phyloP scores from a whole-genome alignment of 2,797 vertebrate genomes.

The Scolopax bukidnonensis region DNA sequence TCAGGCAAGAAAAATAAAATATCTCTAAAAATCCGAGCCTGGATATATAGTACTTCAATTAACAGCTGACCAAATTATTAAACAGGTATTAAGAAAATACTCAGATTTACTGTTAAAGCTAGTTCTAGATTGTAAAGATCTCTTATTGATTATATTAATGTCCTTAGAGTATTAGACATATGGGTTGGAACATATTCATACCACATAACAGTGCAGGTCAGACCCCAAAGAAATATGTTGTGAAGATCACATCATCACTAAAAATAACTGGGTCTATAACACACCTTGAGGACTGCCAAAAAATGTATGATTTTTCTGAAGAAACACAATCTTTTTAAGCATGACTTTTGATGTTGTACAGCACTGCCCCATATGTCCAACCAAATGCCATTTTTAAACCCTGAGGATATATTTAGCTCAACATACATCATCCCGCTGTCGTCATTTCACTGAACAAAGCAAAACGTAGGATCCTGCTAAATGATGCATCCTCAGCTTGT shows the following conservation, averaged over 20 bases:
- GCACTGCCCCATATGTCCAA: constrained; percentile 55
- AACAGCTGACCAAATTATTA: neutral
- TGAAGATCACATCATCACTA: neutral
- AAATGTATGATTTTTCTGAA: neutral
- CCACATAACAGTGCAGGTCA: neutral
- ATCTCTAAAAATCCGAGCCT: neutral
- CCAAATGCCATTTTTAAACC: constrained; percentile 67
- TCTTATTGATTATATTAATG: neutral
- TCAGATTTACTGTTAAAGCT: neutral
- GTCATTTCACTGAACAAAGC: constrained; percentile 49
- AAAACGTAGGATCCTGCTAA: constrained; percentile 16
- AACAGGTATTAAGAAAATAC: neutral
- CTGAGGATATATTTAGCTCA: constrained; percentile 54
- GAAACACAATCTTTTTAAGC: neutral
- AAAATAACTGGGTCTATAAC: neutral
- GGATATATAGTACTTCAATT: neutral
- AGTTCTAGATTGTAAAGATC: neutral
- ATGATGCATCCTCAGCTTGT: constrained; percentile 38
- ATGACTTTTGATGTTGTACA: neutral
- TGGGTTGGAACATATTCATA: neutral
- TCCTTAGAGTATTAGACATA: neutral
- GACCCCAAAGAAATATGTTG: neutral
- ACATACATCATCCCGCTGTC: constrained; percentile 54
- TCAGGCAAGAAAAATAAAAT: neutral
- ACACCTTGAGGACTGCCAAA: constrained; percentile 24